Percentiles rank a stretch among this genome's conserved stretches.
Evolutionary conservation across 2,888 invertebrate species (phyloP).

Genomic region (Eugnorisma glareosa): DNA sequence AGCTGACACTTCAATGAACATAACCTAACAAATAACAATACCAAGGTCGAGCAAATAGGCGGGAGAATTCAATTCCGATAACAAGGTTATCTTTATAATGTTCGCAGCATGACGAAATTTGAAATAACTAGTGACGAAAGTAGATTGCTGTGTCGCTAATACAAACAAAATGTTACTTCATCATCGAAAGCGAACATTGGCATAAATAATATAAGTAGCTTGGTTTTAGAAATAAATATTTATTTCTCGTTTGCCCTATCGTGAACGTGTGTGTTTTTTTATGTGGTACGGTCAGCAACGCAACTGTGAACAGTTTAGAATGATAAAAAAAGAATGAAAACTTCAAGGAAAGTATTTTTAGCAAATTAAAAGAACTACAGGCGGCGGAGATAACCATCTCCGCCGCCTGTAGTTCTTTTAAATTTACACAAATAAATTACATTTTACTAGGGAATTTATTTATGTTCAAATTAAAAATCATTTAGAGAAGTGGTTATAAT

Average conservation of each 20-base stretch:
- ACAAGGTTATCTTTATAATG: slow-evolving; percentile 82
- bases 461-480: no score
- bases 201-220: background rate
- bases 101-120: slow-evolving; percentile 79
- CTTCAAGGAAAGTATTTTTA: no score
- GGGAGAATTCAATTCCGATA: slow-evolving; percentile 87
- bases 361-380: no score
- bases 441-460: no score
- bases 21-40: slow-evolving; percentile 70
- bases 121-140: slow-evolving; percentile 70
- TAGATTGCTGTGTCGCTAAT: slow-evolving; percentile 50
- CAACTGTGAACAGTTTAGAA: background rate
- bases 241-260: background rate
- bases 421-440: no score
- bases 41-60: slow-evolving; percentile 77
- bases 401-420: no score
- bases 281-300: background rate
- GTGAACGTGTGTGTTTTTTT: background rate
- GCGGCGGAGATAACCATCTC: no score
- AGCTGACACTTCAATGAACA: slow-evolving; percentile 76
- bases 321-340: background rate
- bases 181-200: slow-evolving; percentile 23
- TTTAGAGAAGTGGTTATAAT: no score
- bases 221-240: background rate
- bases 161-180: slow-evolving; percentile 63